These are phyloP conservation scores for Hippolais icterina DNA, from an alignment of 2,113 vertebrate species.

Conservation along the genomic window DNA sequence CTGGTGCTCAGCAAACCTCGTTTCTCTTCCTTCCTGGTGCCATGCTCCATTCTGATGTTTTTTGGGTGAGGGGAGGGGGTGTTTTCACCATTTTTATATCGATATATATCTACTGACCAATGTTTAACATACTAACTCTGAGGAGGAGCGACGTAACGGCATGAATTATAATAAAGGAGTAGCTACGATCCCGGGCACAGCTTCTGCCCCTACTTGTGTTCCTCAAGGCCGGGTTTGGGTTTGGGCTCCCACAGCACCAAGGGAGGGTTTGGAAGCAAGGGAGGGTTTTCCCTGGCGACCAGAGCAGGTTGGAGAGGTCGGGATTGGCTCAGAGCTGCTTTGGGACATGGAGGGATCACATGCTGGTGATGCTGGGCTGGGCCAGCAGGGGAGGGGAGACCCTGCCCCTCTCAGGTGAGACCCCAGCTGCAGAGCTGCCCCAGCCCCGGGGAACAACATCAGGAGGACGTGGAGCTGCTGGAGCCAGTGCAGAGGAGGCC, in stretches of 20 bases:
- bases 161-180: slow-evolving; percentile 72
- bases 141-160: slow-evolving; percentile 49
- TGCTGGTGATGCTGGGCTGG: not conserved
- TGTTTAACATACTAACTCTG: slow-evolving; percentile 65
- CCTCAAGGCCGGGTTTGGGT: not conserved
- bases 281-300: not conserved
- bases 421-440: not conserved
- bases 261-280: not conserved
- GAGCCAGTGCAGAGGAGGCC: not conserved
- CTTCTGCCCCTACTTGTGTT: not conserved
- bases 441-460: not conserved
- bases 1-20: slow-evolving; percentile 20
- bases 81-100: slow-evolving; percentile 63
- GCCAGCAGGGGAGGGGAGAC: not conserved
- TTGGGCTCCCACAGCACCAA: not conserved
- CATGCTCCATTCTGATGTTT: not conserved
- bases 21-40: slow-evolving; percentile 5
- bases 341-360: accelerated
- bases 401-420: not conserved
- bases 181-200: slow-evolving; percentile 39
- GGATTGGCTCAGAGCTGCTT: not conserved
- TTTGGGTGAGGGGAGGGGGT: not conserved
- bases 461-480: not conserved
- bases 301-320: accelerated
- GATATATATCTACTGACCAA: slow-evolving; percentile 61